Base-by-base conservation (phyloP, 2,888 invertebrate species). In the Venustoraphidia nigricollis region DNA sequence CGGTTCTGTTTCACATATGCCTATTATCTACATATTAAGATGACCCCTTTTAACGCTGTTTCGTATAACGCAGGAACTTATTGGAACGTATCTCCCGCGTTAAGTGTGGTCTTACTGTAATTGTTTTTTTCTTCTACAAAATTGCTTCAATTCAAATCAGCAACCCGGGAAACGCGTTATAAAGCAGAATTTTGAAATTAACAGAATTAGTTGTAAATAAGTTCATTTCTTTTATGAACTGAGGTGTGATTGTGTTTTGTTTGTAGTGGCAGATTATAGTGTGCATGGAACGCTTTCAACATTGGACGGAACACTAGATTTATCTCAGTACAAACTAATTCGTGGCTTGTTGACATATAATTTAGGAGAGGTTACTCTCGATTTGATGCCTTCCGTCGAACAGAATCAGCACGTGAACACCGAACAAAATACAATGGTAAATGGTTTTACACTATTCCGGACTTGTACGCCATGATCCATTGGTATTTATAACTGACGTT, bases 331-430 rank as follows among this genome's bases (percentile, higher is more conserved):
- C 68, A 83, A 84, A 64, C 69, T 95, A 40, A 77, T 96, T 46
- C 77, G 89, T 51, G 94, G 93, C 13, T 76, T 96, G 50, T 71
- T 96, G 8, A 77, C 82, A 2, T 86, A 88, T 67, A 96, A 96
- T 70, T 79, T 96, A 53, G 93, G 90, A 1, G 95, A 94, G 66
- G 74, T 77, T 56, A 75, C 87, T 10, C 83, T 85, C 53, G 80
- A 83, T 55, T 71, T 82, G 43, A 66, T 62, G 51, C 62, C 66
- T 8, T 64, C 67, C 53, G 53, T 27, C 6, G 27, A 27, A 27
- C 3, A 27, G 1, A 27, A 27, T 27, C 49, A 53, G 3, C 60
- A 61, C 34, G 57, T 60, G 52, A 59, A 61, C 10, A 60, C 65
- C 36, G 10, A 58, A 10, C 37, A 11, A 34, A 41, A 44, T 35